phyloP scores from a whole-genome alignment of 2,888 invertebrate genomes.

The Trachelus troglodyta region DNA sequence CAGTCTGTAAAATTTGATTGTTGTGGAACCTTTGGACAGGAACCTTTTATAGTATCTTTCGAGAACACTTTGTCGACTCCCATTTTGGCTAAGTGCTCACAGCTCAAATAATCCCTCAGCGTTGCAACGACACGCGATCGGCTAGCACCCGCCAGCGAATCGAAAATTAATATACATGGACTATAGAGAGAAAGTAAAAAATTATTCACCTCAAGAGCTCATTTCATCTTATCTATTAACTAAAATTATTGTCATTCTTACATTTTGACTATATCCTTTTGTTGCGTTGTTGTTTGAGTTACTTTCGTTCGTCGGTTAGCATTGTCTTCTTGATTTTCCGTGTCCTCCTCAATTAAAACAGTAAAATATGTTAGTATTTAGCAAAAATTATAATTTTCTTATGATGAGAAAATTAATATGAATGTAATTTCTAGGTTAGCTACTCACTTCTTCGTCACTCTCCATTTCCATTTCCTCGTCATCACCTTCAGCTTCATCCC shows the following conservation, averaged over 20 bases:
- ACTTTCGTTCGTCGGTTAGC: constrained; percentile 13
- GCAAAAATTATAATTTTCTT: not conserved
- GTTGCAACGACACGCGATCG: constrained; percentile 89
- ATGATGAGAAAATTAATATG: constrained; percentile 7
- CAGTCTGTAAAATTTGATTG: constrained; percentile 98
- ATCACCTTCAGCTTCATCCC: constrained; percentile 86
- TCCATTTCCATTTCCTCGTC: constrained; percentile 75
- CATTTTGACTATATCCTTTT: constrained; percentile 34
- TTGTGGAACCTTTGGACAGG: constrained; percentile 93
- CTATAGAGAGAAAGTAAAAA: constrained; percentile 68
- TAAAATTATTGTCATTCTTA: constrained; percentile 26
- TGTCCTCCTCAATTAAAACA: constrained; percentile 36
- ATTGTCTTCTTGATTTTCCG: constrained; percentile 31
- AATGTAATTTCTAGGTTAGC: constrained; percentile 6
- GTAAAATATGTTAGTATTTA: not conserved
- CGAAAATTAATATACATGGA: constrained; percentile 95
- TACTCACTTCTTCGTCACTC: constrained; percentile 62
- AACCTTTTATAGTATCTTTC: constrained; percentile 87
- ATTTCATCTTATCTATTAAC: not conserved
- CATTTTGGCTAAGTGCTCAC: constrained; percentile 84
- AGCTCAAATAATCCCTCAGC: constrained; percentile 89
- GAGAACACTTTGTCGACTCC: constrained; percentile 78
- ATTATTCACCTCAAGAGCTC: not conserved
- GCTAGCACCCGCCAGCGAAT: constrained; percentile 86
- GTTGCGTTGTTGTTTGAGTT: constrained; percentile 21